Evolutionary conservation across 2,888 invertebrate species (phyloP).

Genomic region (Thereva unica): DNA sequence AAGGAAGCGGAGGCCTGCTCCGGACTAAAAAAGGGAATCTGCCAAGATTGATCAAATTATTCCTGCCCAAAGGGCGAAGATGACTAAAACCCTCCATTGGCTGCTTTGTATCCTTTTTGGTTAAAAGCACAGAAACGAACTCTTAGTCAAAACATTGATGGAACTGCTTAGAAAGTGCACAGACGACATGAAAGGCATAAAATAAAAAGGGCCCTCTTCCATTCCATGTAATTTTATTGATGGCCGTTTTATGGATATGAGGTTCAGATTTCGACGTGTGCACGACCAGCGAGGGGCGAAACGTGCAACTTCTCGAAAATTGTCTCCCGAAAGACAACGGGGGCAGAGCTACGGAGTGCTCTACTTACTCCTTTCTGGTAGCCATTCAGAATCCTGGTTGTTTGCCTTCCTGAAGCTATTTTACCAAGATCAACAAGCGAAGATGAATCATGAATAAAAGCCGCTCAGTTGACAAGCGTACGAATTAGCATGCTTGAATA

Average conservation of each 20-base stretch:
- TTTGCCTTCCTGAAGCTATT: constrained; percentile 16
- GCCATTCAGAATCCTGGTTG: constrained; percentile 1
- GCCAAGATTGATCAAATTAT: constrained; percentile 35
- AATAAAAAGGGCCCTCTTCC: constrained; percentile 32
- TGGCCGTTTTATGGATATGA: constrained; percentile 39
- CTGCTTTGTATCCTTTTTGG: neutral
- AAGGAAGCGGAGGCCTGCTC: constrained; percentile 10
- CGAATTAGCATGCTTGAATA: constrained; percentile 35
- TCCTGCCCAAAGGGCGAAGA: constrained; percentile 23
- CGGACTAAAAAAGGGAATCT: constrained; percentile 21
- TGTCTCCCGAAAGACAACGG: neutral
- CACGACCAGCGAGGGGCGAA: neutral
- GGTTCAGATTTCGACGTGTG: neutral
- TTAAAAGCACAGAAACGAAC: neutral
- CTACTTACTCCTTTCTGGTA: neutral
- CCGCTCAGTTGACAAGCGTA: constrained; percentile 31
- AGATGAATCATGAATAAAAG: constrained; percentile 33
- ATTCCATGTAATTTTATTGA: constrained; percentile 39
- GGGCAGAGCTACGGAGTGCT: neutral
- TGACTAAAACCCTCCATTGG: neutral
- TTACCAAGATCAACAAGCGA: constrained; percentile 33
- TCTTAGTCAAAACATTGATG: neutral
- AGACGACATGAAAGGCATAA: constrained; percentile 16
- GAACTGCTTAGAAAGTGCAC: constrained; percentile 5
- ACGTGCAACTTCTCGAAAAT: constrained; percentile 13